Conservation (phyloP, 37 sponge, comb jelly and placozoan species). For the Mnemiopsis leidyi region DNA sequence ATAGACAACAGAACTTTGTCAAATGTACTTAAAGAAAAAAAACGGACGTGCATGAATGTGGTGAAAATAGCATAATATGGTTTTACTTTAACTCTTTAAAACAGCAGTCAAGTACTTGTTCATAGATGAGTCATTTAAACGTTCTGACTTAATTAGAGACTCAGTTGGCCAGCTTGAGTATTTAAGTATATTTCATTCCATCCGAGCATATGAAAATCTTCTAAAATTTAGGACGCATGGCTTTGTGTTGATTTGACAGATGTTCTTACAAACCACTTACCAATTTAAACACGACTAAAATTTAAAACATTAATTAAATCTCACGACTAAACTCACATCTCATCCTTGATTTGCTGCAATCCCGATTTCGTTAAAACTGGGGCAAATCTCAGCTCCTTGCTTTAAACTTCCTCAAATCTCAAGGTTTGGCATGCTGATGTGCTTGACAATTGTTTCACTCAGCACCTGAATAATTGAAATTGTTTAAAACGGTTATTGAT, state of each 20-base stretch:
- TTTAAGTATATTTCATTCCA: neutral
- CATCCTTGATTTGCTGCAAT: neutral
- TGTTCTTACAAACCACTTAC: neutral
- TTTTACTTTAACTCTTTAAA: too few relatives aligned
- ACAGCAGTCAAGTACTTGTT: neutral
- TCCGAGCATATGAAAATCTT: neutral
- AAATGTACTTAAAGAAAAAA: too few relatives aligned
- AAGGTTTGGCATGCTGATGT: neutral
- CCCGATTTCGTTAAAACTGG: neutral
- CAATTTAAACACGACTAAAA: neutral
- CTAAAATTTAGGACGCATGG: neutral
- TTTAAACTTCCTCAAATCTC: neutral
- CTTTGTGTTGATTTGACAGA: neutral
- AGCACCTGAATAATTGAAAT: neutral
- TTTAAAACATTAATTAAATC: neutral
- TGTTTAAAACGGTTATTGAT: neutral
- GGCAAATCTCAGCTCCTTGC: neutral
- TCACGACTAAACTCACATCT: neutral
- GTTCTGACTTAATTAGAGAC: neutral
- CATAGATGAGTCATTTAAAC: neutral
- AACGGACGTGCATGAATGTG: too few relatives aligned
- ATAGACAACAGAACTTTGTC: too few relatives aligned
- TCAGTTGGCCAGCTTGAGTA: neutral
- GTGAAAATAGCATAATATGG: neutral
- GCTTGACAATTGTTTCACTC: neutral